Evolutionary conservation across 2,113 vertebrate genomes (phyloP), one percentile per base, ranked within the genome.

Genomic region (Oncorhynchus tshawytscha): DNA sequence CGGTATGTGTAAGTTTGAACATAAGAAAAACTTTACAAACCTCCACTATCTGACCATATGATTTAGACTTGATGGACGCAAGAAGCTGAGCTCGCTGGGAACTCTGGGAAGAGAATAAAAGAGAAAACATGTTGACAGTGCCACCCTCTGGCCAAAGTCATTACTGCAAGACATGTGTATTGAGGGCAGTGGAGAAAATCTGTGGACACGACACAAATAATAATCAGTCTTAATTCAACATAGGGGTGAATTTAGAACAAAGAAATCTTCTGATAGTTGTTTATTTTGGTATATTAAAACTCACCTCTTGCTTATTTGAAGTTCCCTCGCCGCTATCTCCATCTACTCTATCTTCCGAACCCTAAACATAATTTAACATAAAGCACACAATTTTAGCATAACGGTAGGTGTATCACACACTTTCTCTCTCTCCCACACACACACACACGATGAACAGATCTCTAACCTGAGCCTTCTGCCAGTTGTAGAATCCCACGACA

Each of bases 1-100:
- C 5, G 1, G 65, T 25, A 31, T 31, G 5, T 67, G 27, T 27
- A 25, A 7, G 60, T 64, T 22, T 25, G 24, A 29, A 25, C 20
- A 57, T 20, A 57, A 18, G 54, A 57, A 57, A 20, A n/a, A 62
- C 59, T 62, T 62, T 3, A 88, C 91, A 74, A 81, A 99, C 97
- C 94, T 96, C 92, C 77, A 80, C 68, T 24, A 94, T 92, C 24
- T 94, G 78, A 76, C 90, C 92, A 48, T 95, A 99, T 0, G 96
- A 96, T 72, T 78, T 96, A 0, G 94, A 94, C 70, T 98, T 99
- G 90, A 99, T 96, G 84, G 90, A 92, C 0, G 96, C 94, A 72
- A 98, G 84, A 24, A 91, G 90, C 74, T 18, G 86, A 31, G 96
- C 97, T 91, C 97, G 93, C 74, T 78, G 90, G 78, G 94, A 94